Evolutionary conservation across 2,113 vertebrate species (phyloP), one percentile per base, ranked within the genome.

Genomic region (Diadophis punctatus): DNA sequence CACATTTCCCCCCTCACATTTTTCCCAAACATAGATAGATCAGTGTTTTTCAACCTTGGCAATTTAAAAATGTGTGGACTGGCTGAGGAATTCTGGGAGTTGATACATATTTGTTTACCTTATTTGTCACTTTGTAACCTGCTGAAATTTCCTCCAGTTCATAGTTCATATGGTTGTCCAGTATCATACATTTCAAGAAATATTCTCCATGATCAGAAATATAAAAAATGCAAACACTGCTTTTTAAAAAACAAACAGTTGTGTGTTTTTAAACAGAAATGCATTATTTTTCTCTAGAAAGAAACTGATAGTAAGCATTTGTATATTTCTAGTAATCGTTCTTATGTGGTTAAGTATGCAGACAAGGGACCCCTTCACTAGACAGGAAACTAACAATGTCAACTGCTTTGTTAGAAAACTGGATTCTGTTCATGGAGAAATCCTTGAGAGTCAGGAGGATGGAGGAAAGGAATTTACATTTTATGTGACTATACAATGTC

Each of bases 11-110:
- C n/a, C n/a, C n/a, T n/a, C n/a, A n/a, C 48, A 27, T 18, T 88
- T 85, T 88, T 30, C 90, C 16, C 87, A 87, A 22, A 46, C 86
- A 23, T 85, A 93, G 90, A 80, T 88, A 92, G 88, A 80, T 86
- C 16, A 87, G 58, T 52, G 52, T 12, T 3, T 10, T 68, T 68
- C 30, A 63, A 68, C 63, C 63, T 1, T 68, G 30, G 30, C 30
- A 68, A 68, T n/a, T 68, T 68, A n/a, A 68, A 63, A n/a, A 68
- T 68, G 63, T 63, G 60, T 68, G 63, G 63, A 68, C 30, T n/a
- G 30, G 60, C 11, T 68, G 60, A 14, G 30, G 60, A 68, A n/a
- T 68, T 68, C 1, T 68, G 60, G 60, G 30, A 68, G 11, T 68
- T 68, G 30, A 4, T 68, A 12, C 30, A n/a, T 68, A 68, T 27